Evolutionary conservation across 2,888 invertebrate genomes (phyloP).

Genomic region (Sinelater perroti): DNA sequence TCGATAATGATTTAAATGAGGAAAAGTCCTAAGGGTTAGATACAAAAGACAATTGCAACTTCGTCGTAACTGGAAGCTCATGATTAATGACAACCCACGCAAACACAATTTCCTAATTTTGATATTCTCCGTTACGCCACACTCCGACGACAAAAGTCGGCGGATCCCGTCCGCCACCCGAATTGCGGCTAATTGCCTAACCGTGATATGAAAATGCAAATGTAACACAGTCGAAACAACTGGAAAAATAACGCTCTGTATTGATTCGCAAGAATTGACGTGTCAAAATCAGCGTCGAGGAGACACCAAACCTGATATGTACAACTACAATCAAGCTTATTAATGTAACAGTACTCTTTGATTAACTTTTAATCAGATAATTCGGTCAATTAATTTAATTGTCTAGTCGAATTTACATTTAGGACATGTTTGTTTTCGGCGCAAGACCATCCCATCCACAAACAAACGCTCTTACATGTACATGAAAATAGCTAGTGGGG

Average conservation of each 20-base stretch:
- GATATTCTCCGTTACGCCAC: too few species aligned
- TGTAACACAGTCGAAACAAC: too few species aligned
- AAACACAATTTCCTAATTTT: too few species aligned
- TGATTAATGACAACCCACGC: conserved; percentile 17
- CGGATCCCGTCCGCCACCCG: too few species aligned
- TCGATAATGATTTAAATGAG: conserved; percentile 8
- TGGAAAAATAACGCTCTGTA: conserved; percentile 21
- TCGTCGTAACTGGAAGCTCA: conserved; percentile 33
- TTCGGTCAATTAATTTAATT: conserved; percentile 59
- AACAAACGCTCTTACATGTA: conserved; percentile 27
- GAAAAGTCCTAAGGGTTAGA: background rate
- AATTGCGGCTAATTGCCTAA: too few species aligned
- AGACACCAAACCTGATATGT: conserved; percentile 31
- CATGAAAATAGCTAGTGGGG: conserved; percentile 32
- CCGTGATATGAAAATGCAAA: too few species aligned
- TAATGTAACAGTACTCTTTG: conserved; percentile 56
- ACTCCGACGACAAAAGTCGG: too few species aligned
- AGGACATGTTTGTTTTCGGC: conserved; percentile 50
- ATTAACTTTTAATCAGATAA: conserved; percentile 58
- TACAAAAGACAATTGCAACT: conserved; percentile 12
- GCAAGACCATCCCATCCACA: conserved; percentile 37
- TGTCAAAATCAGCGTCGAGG: conserved; percentile 16
- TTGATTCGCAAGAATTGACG: conserved; percentile 28
- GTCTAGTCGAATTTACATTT: conserved; percentile 50
- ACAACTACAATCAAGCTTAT: conserved; percentile 45